Percentiles rank a stretch among this genome's conserved stretches.
phyloP scores from a whole-genome alignment of 2,797 vertebrate species.

The Sphenodon punctatus region DNA sequence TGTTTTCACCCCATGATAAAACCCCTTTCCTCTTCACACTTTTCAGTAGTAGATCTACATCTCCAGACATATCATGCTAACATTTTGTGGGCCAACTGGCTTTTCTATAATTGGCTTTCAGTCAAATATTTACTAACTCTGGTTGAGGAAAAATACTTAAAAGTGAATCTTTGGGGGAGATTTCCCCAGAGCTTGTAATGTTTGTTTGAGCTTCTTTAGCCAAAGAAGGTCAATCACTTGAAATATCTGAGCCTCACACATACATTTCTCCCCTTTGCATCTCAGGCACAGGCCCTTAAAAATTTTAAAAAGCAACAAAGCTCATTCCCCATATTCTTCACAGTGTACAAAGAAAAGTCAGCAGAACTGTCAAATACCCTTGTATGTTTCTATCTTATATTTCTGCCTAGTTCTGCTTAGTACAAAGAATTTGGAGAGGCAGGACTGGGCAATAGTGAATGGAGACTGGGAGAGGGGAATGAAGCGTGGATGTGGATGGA shows the following conservation, averaged over 20 bases:
- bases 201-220: constrained; percentile 60
- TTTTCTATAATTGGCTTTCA: constrained; percentile 32
- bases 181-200: constrained; percentile 42
- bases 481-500: not conserved
- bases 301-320: constrained; percentile 4
- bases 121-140: constrained; percentile 13
- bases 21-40: fast-evolving
- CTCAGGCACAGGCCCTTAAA: not conserved
- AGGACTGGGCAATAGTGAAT: not conserved
- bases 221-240: constrained; percentile 43
- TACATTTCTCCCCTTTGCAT: not conserved
- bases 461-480: no score
- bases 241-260: constrained; percentile 39
- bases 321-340: not conserved
- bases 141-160: constrained; percentile 54
- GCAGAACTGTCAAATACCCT: not conserved
- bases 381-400: not conserved
- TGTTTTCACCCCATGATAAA: no score
- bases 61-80: fast-evolving
- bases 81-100: not conserved
- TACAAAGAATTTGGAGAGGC: not conserved
- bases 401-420: not conserved
- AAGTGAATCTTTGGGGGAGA: constrained; percentile 36
- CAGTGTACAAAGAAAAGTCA: not conserved
- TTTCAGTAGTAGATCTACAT: fast-evolving